These are phyloP conservation scores for Ornithorhynchus anatinus DNA, from an alignment of 2,113 vertebrate genomes.

Conservation along the genomic window DNA sequence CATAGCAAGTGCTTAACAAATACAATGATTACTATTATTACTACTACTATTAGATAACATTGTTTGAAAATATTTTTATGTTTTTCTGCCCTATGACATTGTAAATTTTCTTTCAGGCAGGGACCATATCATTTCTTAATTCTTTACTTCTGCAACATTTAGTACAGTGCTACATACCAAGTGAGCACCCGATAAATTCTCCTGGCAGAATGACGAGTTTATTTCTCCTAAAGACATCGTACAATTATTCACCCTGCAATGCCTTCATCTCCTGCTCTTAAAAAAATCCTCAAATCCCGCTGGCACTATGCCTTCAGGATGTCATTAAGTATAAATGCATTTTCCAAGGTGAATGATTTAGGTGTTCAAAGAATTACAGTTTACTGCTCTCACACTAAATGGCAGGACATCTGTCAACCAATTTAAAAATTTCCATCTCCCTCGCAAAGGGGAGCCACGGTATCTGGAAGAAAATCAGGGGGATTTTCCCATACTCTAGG, in stretches of 20 bases:
- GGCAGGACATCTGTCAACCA: fast-evolving
- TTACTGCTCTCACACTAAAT: background rate
- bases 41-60: too few relatives aligned
- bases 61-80: too few relatives aligned
- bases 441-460: background rate
- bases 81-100: too few relatives aligned
- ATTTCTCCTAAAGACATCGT: background rate
- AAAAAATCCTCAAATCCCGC: fast-evolving
- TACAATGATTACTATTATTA: too few relatives aligned
- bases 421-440: fast-evolving
- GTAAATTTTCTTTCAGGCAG: too few relatives aligned
- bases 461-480: background rate
- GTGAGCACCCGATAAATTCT: too few relatives aligned
- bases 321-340: fast-evolving
- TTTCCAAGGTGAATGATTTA: background rate
- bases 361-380: fast-evolving
- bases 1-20: too few relatives aligned
- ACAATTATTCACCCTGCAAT: background rate
- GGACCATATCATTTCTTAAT: too few relatives aligned
- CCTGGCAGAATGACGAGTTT: too few relatives aligned
- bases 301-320: fast-evolving
- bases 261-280: background rate
- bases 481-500: background rate
- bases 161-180: too few relatives aligned
- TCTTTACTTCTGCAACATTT: too few relatives aligned